Evolutionary conservation across 2,888 invertebrate species (phyloP).

Genomic region (Latrodectus elegans): DNA sequence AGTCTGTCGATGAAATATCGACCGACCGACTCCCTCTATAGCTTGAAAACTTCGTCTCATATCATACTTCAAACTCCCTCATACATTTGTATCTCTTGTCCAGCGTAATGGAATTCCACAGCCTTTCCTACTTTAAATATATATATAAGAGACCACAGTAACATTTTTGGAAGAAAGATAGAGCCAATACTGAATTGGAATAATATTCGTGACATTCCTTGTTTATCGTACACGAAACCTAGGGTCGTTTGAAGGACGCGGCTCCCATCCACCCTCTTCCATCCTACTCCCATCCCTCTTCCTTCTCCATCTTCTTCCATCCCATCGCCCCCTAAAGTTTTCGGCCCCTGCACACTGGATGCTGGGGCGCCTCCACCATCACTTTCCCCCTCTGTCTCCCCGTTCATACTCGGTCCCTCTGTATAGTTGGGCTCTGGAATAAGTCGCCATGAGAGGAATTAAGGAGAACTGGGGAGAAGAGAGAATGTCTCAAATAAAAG

Average conservation of each 20-base stretch:
- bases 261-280: slow-evolving; percentile 18
- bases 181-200: background rate
- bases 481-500: slow-evolving; percentile 24
- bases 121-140: background rate
- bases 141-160: background rate
- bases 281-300: background rate
- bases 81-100: no score
- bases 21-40: slow-evolving; percentile 8
- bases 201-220: slow-evolving; percentile 35
- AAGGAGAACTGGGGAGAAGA: slow-evolving; percentile 17
- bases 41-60: background rate
- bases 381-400: background rate
- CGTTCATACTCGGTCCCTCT: background rate
- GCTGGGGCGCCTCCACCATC: background rate
- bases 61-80: background rate
- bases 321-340: slow-evolving; percentile 22
- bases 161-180: background rate
- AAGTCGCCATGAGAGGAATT: slow-evolving; percentile 19
- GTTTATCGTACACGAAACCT: slow-evolving; percentile 34
- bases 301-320: slow-evolving; percentile 22
- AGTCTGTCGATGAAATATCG: slow-evolving; percentile 36
- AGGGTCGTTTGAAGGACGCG: slow-evolving; percentile 68
- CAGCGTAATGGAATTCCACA: background rate
- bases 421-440: background rate
- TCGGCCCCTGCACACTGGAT: slow-evolving; percentile 14